Evolutionary conservation across 2,797 vertebrate species (phyloP), one percentile per base, ranked within the genome.

Genomic region (Acanthurus leucopareius): DNA sequence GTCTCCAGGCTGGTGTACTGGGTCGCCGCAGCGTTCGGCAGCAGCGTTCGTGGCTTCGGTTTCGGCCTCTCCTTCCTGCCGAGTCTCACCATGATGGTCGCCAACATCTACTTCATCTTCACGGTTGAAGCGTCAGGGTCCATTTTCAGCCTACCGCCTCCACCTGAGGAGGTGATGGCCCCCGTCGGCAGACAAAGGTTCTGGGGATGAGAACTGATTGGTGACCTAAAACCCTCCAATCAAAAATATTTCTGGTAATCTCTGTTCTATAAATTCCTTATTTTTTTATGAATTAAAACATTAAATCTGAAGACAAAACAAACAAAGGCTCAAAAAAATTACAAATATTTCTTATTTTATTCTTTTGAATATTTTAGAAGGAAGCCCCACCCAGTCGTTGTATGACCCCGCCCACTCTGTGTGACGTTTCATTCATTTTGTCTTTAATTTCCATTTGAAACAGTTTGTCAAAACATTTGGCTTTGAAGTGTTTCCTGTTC

Each of bases 31-130:
- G 94, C 95, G 0, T 91, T 97, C 0, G 94, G 96, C 14, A 97
- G 96, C 89, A 97, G 96, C 0, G 79, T 97, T 66, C 95, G 97
- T 0, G 96, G 93, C 1, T 97, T 98, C 0, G 97, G 97, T 0
- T 97, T 97, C 0, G 96, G 96, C n/a, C 82, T 99, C 69, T 97
- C 96, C 1, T 98, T 99, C 92, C 91, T 98, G 83, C 98, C 97
- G 0, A 93, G 96, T 17, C 64, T 98, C 45, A 91, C 86, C 84
- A 98, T 99, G 97, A 92, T 97, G 59, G 79, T 90, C 6, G 96
- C 95, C 87, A 99, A 99, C 90, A 86, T 99, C 10, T 97, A 97
- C 84, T 96, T 97, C 89, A 96, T 99, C 94, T 96, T 98, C 7
- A 16, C 94, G 1, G 81, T 97, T 80, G 97, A 98, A 25, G 94